Evolutionary conservation across 1,140 invertebrate species (phyloP), one percentile per base, ranked within the genome.

Genomic region (Drosophila cardini): DNA sequence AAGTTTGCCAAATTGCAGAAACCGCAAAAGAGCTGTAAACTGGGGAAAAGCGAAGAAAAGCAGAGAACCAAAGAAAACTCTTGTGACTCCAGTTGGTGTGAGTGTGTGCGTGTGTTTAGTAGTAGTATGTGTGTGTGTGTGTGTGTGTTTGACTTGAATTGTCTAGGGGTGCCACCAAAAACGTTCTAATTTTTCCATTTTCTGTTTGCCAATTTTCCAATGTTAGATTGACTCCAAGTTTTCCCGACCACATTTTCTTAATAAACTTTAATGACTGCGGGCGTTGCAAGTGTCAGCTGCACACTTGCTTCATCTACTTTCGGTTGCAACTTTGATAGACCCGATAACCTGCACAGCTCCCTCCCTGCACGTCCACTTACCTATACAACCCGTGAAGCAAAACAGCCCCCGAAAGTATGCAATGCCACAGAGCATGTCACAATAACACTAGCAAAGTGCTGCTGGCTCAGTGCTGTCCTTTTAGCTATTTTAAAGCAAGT

Each of bases 191-290:
- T 55, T 55, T 38, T 34, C 52, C 8, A 34, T 43, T 52, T 52
- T 4, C 43, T 45, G 50, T 36, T 62, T 42, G 7, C n/a, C 48
- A 43, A n/a, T 40, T 18, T 21, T 36, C 38, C 36, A 50, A 34
- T 73, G 40, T 45, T 18, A 53, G 57, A 56, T 72, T 65, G 50
- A 71, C 58, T 68, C 36, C 13, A 11, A 60, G 46, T 60, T 50
- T 36, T 10, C 15, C 43, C 11, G 21, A 26, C 15, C 34, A 38
- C 55, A 84, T 76, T 83, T 89, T 87, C 83, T 89, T 87, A 83
- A 87, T 89, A 87, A 87, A 87, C 76, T 87, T 87, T 87, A 87
- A 87, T 89, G 83, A 89, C 76, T 87, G 84, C 84, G 82, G 82
- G 70, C 80, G 81, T 73, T 42, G 75, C 67, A 74, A 74, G n/a